Base-by-base conservation (phyloP, 2,113 vertebrate genomes). In the Oreotrochilus melanogaster region DNA sequence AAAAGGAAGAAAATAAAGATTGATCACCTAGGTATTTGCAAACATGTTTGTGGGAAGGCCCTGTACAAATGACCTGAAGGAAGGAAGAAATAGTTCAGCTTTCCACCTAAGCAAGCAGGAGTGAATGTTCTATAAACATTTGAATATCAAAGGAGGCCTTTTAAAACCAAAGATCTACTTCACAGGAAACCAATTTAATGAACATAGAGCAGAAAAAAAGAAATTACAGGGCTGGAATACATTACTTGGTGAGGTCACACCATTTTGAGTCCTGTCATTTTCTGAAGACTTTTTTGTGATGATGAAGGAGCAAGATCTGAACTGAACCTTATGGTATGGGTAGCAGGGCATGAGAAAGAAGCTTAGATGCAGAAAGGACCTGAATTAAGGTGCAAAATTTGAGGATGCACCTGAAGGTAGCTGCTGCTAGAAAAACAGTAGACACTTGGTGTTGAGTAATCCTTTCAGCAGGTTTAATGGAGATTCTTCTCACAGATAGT, bases 61-160 rank as follows among this genome's bases (percentile, higher is more conserved):
- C 35, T 22, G 23, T 39, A 39, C 27, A 47, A 11, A 35, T 88
- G 91, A 92, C 70, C 75, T 70, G 42, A 92, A 50, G 1, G 0
- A 75, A 79, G 58, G n/a, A 84, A 80, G 48, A 96, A 69, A 78
- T 28, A 64, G 15, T 76, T 42, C 73, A 85, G 58, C 21, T 87
- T 95, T 92, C 78, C 71, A 92, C 58, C 31, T 25, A 94, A 58
- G 65, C 30, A 83, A 65, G n/a, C 18, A 9, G 47, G 42, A 93
- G 13, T 42, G 86, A 92, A 83, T 60, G 11, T 66, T 97, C 53
- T 93, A 31, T 90, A 91, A 97, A 89, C 14, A 92, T 91, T 66
- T 96, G 33, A 84, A 85, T 93, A 87, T 96, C 89, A 97, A 96
- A 96, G 53, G 24, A 93, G 8, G 37, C 43, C 33, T 78, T 80